A percentile compares a stretch with the other conserved stretches of the same genome.
Evolutionary conservation across 2,797 vertebrate species (phyloP).

Genomic region (Smutsia temminckii): DNA sequence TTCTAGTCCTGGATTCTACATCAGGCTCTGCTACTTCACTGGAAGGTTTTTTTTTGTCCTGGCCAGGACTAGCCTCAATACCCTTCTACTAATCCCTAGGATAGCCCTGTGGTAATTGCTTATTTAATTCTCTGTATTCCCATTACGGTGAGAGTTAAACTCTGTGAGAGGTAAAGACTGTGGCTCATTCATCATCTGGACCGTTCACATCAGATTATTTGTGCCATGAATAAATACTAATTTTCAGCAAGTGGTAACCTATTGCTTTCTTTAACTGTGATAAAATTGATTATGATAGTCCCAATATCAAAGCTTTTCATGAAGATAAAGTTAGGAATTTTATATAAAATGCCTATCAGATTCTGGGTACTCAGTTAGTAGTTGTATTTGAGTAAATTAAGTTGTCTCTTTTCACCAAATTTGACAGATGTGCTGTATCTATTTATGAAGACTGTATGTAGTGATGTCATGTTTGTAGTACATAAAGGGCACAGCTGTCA

Average conservation of each 20-base stretch:
- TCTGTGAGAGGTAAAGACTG: neutral
- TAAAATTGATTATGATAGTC: neutral
- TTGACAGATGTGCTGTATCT: conserved; percentile 52
- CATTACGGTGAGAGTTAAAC: neutral
- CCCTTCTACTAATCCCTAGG: neutral
- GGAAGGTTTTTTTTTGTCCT: conserved; percentile 25
- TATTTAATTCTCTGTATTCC: conserved; percentile 33
- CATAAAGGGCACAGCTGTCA: conserved; percentile 62
- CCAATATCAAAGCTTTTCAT: conserved; percentile 2
- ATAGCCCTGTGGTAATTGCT: neutral
- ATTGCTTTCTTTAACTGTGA: conserved; percentile 40
- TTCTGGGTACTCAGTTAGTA: neutral
- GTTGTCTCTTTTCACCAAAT: conserved; percentile 31
- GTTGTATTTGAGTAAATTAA: conserved; percentile 48
- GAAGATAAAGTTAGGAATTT: conserved; percentile 34
- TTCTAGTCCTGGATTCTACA: neutral
- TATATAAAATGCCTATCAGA: neutral
- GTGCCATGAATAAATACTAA: neutral
- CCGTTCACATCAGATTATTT: neutral
- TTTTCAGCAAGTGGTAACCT: conserved; percentile 44
- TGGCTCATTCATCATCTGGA: neutral
- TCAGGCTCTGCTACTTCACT: neutral
- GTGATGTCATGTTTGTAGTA: conserved; percentile 48
- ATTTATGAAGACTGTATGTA: conserved; percentile 56
- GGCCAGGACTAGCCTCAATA: neutral